Base-by-base conservation (phyloP, 2,113 vertebrate species). In the Seriola dumerili region DNA sequence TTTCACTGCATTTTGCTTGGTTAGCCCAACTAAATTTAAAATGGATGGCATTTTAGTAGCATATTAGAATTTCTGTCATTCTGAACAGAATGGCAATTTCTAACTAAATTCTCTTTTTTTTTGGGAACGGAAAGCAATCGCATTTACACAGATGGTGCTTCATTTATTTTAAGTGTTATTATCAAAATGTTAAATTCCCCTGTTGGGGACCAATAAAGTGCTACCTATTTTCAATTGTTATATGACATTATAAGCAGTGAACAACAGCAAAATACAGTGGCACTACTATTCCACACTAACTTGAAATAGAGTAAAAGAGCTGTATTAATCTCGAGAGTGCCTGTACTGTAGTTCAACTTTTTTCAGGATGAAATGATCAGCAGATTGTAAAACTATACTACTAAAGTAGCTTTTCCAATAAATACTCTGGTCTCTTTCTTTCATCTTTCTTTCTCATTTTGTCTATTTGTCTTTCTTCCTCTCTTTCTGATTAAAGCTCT, bases 401-500 rank as follows among this genome's bases (percentile, higher is more conserved):
- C 29, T 29, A 29, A 29, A 29, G 29, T 29, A 29, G 29, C 29
- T 66, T 66, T 59, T 23, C n/a, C 34, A 46, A 65, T 11, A n/a
- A 52, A 70, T n/a, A 4, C 16, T 59, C 8, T 29, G 16, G 5
- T 68, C 61, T 68, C 14, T 48, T 55, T 46, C 11, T 21, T 62
- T 29, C 65, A 55, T 42, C 5, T 54, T 9, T 23, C 21, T 58
- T 19, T 44, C 32, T 17, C 52, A 29, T 54, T 40, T 48, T 54
- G 4, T 72, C 40, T 58, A 52, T 50, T 46, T 63, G 12, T 83
- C 32, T 70, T 23, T 25, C 42, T 71, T 40, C 14, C 46, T 38
- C 21, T 46, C 25, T 59, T 54, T 72, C 46, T 69, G 66, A 84
- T 73, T 78, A 84, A 57, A 40, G 48, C 59, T 80, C 57, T 40